Conservation (phyloP, 2,888 invertebrate species). For the Oscheius sp. region DNA sequence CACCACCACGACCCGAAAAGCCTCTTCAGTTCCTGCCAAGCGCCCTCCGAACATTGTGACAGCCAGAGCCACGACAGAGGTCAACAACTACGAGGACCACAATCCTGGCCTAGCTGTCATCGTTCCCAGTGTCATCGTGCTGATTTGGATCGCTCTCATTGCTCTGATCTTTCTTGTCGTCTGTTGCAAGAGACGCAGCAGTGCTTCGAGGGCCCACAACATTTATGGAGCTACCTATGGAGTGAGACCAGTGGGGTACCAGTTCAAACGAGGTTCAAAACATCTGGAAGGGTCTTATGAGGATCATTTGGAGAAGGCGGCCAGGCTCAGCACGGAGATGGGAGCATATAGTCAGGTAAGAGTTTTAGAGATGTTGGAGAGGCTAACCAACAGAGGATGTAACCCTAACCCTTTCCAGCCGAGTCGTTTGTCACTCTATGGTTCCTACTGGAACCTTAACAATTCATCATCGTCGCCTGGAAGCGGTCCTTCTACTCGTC, state of each 20-base stretch:
- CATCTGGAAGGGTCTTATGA: constrained; percentile 66
- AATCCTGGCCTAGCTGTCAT: constrained; percentile 59
- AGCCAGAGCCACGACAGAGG: constrained; percentile 22
- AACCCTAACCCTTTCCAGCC: constrained; percentile 45
- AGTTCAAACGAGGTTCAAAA: constrained; percentile 42
- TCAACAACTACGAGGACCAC: not conserved
- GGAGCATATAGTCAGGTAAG: constrained; percentile 45
- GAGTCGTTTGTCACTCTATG: constrained; percentile 71
- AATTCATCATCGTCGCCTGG: constrained; percentile 38
- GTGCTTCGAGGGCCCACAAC: constrained; percentile 4
- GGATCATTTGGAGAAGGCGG: constrained; percentile 72
- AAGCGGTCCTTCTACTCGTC: constrained; percentile 48
- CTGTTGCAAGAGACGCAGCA: constrained; percentile 61
- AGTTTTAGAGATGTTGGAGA: not conserved
- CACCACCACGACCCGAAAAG: constrained; percentile 48
- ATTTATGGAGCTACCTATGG: constrained; percentile 71
- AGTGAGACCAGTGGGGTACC: constrained; percentile 65
- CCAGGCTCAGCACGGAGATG: constrained; percentile 56
- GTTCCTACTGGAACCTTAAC: constrained; percentile 71
- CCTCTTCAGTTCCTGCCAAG: not conserved
- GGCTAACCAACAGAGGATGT: constrained; percentile 1
- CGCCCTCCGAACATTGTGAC: constrained; percentile 22
- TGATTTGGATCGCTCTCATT: constrained; percentile 71
- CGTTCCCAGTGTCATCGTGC: constrained; percentile 70
- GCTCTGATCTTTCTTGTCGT: constrained; percentile 69